phyloP scores from a whole-genome alignment of 2,888 invertebrate species.

The Diploptera punctata region DNA sequence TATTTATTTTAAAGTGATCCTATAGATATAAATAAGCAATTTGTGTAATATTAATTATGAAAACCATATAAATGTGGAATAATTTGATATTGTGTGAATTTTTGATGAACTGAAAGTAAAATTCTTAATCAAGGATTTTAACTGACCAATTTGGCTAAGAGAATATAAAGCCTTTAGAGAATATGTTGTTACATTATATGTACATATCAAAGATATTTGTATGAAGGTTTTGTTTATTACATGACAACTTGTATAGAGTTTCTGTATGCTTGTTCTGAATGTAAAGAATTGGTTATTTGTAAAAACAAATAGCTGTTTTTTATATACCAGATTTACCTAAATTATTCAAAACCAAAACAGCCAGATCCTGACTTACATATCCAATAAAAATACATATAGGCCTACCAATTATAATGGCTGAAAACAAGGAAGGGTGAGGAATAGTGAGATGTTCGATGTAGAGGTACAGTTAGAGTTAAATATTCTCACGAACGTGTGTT shows the following conservation, averaged over 20 bases:
- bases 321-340: too few relatives aligned
- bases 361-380: too few relatives aligned
- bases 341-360: too few relatives aligned
- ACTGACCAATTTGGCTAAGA: background rate
- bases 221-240: background rate
- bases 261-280: constrained; percentile 13
- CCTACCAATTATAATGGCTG: too few relatives aligned
- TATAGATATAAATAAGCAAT: too few relatives aligned
- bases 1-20: too few relatives aligned
- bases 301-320: background rate
- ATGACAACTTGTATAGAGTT: constrained; percentile 18
- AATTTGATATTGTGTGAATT: background rate
- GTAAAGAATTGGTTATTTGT: constrained; percentile 20
- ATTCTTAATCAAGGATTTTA: background rate
- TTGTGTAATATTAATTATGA: background rate
- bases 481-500: too few relatives aligned
- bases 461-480: too few relatives aligned
- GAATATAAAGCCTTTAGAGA: background rate
- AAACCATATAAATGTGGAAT: background rate
- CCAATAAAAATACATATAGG: too few relatives aligned
- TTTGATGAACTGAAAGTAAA: background rate
- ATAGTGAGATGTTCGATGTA: too few relatives aligned
- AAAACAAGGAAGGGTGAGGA: too few relatives aligned
- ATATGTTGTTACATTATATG: background rate
- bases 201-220: constrained; percentile 5